Evolutionary conservation across 2,888 invertebrate species (phyloP).

Genomic region (Spisula subtruncata): DNA sequence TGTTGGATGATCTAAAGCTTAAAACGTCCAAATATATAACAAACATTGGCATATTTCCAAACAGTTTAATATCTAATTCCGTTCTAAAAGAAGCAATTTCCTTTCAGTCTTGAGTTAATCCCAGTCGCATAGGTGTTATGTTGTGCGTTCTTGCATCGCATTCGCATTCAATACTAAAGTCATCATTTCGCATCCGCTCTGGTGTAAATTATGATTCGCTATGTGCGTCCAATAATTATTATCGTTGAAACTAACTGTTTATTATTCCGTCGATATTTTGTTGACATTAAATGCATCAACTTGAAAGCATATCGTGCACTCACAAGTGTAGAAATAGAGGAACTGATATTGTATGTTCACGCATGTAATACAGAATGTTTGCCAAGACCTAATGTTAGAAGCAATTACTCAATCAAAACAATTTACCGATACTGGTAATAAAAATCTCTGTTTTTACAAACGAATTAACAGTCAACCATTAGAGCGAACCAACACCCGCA

Average conservation of each 20-base stretch:
- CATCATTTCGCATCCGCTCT: background rate
- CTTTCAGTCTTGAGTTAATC: background rate
- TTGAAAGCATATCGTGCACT: too few relatives aligned
- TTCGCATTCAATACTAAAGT: background rate
- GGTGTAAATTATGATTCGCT: background rate
- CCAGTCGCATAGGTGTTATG: background rate
- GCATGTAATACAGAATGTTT: too few relatives aligned
- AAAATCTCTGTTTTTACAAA: background rate
- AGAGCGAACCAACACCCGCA: background rate
- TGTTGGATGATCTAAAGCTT: too few relatives aligned
- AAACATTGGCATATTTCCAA: background rate
- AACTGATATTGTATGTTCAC: too few relatives aligned
- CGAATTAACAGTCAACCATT: background rate
- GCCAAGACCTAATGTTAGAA: too few relatives aligned
- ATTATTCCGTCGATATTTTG: too few relatives aligned
- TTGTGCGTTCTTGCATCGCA: background rate
- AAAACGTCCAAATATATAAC: background rate
- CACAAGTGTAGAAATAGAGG: too few relatives aligned
- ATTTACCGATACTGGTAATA: background rate
- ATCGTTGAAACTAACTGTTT: background rate
- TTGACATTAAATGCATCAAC: too few relatives aligned
- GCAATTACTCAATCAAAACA: too few relatives aligned
- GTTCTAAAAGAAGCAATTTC: background rate
- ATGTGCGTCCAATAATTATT: background rate
- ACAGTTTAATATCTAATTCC: background rate